Base-by-base conservation (phyloP, 2,888 invertebrate genomes). In the Diabrotica balteata region DNA sequence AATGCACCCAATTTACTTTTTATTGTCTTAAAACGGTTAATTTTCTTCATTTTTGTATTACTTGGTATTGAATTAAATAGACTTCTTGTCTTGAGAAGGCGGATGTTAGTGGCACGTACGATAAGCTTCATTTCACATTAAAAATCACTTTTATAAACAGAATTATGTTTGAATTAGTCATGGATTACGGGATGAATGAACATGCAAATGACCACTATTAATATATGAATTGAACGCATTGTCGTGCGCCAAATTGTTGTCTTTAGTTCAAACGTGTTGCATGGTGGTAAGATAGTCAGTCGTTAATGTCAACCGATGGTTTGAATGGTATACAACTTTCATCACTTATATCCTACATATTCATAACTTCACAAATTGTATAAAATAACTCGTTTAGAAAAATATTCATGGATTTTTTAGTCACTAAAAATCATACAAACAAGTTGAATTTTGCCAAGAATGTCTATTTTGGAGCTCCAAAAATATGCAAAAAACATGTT, bases 141-240 rank as follows among this genome's bases (percentile, higher is more conserved):
- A 77, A 78, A 78, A 77, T 78, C 76, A 72, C 70, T 75, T 78
- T 77, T 79, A 78, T 78, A 77, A 79, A 78, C 77, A 78, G 74
- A 78, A 77, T 79, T 78, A 78, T 74, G 73, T 73, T 68, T 62
- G 66, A 72, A 78, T 79, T 79, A 78, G 78, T 77, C 77, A 78
- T 75, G 78, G 77, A 76, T 76, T 77, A 76, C 69, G 66, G 69
- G 68, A 67, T 67, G 69, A 66, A 66, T 69, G 71, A 61, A 66
- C 71, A 71, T 71, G 65, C 71, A 71, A 71, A 71, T 69, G 53
- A 63, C 9, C 59, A 61, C 69, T 69, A 71, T 71, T 71, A 71
- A 71, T 71, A 67, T 64, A 59, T 43, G 49, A 59, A 55, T 60
- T 60, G 49, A 61, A 22, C 55, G 32, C 32, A 63, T 63, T 42